These are phyloP conservation scores for Lamellibrachia columna DNA, from an alignment of 2,888 invertebrate species.

Conservation along the genomic window DNA sequence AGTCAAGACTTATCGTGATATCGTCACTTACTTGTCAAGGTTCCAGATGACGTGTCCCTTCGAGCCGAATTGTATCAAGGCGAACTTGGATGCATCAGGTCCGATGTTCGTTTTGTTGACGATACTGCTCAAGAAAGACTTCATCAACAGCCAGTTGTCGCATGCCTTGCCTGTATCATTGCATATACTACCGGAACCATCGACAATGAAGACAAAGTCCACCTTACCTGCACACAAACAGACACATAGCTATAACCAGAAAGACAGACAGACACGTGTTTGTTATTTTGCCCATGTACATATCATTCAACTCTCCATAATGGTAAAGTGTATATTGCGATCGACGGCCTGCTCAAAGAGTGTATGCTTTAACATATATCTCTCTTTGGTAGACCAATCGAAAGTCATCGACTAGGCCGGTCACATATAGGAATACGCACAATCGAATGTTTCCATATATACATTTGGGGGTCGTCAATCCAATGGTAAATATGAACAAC, in stretches of 20 bases:
- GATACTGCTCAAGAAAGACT: not conserved
- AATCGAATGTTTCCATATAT: too few relatives aligned
- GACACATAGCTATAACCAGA: not conserved
- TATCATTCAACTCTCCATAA: too few relatives aligned
- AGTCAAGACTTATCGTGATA: too few relatives aligned
- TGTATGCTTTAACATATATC: too few relatives aligned
- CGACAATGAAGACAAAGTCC: conserved; percentile 25
- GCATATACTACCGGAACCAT: conserved; percentile 24
- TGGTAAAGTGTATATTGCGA: too few relatives aligned
- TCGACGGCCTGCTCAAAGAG: too few relatives aligned
- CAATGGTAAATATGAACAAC: too few relatives aligned
- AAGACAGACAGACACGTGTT: too few relatives aligned
- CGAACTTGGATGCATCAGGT: conserved; percentile 1
- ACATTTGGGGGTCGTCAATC: too few relatives aligned
- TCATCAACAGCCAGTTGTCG: conserved; percentile 23
- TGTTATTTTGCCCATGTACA: not conserved
- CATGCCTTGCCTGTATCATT: not conserved
- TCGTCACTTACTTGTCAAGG: not conserved
- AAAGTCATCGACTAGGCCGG: too few relatives aligned
- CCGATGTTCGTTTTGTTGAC: not conserved
- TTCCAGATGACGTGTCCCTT: conserved; percentile 7
- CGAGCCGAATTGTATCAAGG: conserved; percentile 16
- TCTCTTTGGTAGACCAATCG: too few relatives aligned
- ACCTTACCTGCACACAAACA: conserved; percentile 20
- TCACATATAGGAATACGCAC: too few relatives aligned